phyloP scores from a whole-genome alignment of 2,113 vertebrate species.

The Antigone vipio region DNA sequence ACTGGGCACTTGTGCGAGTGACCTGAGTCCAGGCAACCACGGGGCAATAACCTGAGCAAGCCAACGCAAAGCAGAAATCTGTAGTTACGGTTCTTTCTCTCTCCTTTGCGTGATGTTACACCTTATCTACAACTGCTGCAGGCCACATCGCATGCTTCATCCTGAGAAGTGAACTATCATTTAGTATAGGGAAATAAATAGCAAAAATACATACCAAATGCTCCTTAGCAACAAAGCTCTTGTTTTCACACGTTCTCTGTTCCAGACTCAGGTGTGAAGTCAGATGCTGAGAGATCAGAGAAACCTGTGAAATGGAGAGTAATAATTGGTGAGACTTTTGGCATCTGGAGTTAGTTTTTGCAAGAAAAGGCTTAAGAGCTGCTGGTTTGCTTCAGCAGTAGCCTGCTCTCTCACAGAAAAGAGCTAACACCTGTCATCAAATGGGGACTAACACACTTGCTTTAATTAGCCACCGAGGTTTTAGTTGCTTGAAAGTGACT shows the following conservation, averaged over 20 bases:
- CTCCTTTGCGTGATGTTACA: background rate
- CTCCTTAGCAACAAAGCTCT: conserved; percentile 10
- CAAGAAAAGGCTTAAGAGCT: background rate
- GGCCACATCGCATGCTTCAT: background rate
- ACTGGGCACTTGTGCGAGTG: background rate
- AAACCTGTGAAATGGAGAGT: conserved; percentile 25
- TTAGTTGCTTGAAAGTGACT: background rate
- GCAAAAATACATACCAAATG: background rate
- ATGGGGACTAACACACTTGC: background rate
- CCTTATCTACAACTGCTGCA: background rate
- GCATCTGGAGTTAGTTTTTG: background rate
- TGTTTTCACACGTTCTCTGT: background rate
- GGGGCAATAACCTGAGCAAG: background rate
- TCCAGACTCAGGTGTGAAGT: conserved; percentile 12
- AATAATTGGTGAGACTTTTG: conserved; percentile 23
- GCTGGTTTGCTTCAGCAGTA: background rate
- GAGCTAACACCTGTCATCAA: background rate
- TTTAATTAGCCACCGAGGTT: background rate
- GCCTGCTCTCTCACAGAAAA: background rate
- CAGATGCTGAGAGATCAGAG: background rate
- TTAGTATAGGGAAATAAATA: background rate
- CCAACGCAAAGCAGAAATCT: background rate
- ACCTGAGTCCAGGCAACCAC: background rate
- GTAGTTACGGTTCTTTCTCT: background rate
- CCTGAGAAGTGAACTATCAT: background rate